Evolutionary conservation across 2,113 vertebrate genomes (phyloP), one percentile per base, ranked within the genome.

Genomic region (Clarias gariepinus): DNA sequence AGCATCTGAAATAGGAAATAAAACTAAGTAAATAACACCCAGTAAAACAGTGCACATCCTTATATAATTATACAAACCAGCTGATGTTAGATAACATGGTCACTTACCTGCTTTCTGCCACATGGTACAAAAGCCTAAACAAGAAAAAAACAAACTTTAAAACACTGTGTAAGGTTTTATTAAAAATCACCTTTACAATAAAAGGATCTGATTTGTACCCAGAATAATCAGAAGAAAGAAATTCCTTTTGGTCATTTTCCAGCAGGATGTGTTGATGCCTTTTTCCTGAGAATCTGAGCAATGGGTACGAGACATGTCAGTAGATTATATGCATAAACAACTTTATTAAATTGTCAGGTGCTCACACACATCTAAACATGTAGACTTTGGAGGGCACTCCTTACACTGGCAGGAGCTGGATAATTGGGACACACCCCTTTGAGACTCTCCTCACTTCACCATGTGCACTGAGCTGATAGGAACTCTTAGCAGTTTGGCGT

Each of bases 401-500:
- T 57, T 15, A n/a, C 16, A 2, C 52, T 77, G 19, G 61, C 36
- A 53, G 63, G 71, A 57, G 28, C 19, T 69, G 71, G 86, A 83
- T 84, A 86, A 61, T 41, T 13, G 21, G n/a, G 84, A 89, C 53
- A 82, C 69, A 76, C 83, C 83, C 73, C 10, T 25, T 53, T 78
- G 8, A 68, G 36, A 68, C n/a, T 82, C 41, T 21, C n/a, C 57
- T 55, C n/a, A 25, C 33, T 18, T n/a, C 47, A 58, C 91, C 89
- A 91, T 85, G 87, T 94, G 94, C 84, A 57, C 58, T 53, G 13
- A 64, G 86, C 91, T 94, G 94, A 95, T 95, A 94, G 79, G 47
- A 61, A 81, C 57, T 15, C 25, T 55, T 53, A 78, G 25, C 74
- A 53, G 9, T 78, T 61, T 36, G 19, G 23, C 16, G 10, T 80